Percentiles rank a stretch among this genome's conserved stretches.
Conservation (phyloP, 2,113 vertebrate genomes). For the Rhinoderma darwinii region DNA sequence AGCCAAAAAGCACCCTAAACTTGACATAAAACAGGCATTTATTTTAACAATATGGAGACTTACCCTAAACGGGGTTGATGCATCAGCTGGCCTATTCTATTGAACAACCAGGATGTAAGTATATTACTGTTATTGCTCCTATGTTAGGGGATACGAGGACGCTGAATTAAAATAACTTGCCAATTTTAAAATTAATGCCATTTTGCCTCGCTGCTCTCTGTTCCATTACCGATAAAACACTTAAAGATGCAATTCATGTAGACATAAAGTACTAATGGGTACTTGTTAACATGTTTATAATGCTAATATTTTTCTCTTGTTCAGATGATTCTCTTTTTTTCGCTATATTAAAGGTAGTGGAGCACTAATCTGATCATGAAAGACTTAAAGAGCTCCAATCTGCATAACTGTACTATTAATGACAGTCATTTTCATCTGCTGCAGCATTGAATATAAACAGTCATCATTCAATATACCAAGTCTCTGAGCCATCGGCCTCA, state of each 20-base stretch:
- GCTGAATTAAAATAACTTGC: constrained; percentile 67
- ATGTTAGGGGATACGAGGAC: constrained; percentile 62
- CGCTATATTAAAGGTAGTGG: constrained; percentile 71
- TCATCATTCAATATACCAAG: constrained; percentile 60
- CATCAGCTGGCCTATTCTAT: neutral
- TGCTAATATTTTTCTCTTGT: constrained; percentile 71
- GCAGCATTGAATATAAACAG: constrained; percentile 58
- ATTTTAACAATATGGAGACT: neutral
- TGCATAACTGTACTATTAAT: constrained; percentile 62
- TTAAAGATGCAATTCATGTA: constrained; percentile 74
- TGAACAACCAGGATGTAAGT: neutral
- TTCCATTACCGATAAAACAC: constrained; percentile 73
- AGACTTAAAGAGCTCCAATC: constrained; percentile 68
- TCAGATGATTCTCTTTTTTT: constrained; percentile 66
- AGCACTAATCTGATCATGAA: constrained; percentile 67
- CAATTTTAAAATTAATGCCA: constrained; percentile 67
- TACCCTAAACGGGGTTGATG: neutral
- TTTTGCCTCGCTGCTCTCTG: constrained; percentile 66
- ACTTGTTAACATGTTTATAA: constrained; percentile 76
- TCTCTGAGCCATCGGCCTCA: constrained; percentile 49
- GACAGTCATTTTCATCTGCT: constrained; percentile 63
- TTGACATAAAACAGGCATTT: neutral
- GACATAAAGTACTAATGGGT: constrained; percentile 76
- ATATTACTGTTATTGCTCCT: constrained; percentile 36
- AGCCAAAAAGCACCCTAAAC: neutral